A percentile compares a stretch with the other conserved stretches of the same genome.
Evolutionary conservation across 1,140 invertebrate species (phyloP).

Genomic region (Belonocnema kinseyi): DNA sequence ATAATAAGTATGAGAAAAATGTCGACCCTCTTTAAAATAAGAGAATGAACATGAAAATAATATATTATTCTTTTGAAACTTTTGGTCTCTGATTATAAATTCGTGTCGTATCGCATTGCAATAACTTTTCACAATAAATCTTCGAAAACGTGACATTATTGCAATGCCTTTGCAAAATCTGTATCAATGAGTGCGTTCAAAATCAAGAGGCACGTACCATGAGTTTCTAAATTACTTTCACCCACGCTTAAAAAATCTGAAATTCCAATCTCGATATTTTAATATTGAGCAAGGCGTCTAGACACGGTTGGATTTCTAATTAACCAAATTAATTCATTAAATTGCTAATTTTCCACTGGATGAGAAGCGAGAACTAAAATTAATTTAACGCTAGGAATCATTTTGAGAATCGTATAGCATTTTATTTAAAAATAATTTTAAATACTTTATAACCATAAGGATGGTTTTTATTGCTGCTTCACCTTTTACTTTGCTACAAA

Average conservation of each 20-base stretch:
- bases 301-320: not conserved
- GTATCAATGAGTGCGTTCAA: not conserved
- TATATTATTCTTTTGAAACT: not conserved
- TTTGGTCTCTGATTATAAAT: constrained; percentile 1
- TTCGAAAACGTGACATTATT: constrained; percentile 14
- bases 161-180: not conserved
- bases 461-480: too few species aligned
- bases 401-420: too few species aligned
- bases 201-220: not conserved
- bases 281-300: not conserved
- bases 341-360: not conserved
- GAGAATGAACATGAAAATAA: too few species aligned
- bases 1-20: too few species aligned
- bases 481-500: too few species aligned
- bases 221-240: constrained; percentile 17
- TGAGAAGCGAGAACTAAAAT: not conserved
- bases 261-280: not conserved
- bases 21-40: too few species aligned
- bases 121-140: constrained; percentile 30
- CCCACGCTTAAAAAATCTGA: constrained; percentile 19
- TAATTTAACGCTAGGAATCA: not conserved
- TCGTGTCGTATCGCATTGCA: constrained; percentile 2
- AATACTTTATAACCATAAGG: too few species aligned
- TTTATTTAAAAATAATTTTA: too few species aligned
- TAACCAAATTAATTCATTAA: constrained; percentile 2